Evolutionary conservation across 2,113 vertebrate genomes (phyloP).

Genomic region (Mobula hypostoma): DNA sequence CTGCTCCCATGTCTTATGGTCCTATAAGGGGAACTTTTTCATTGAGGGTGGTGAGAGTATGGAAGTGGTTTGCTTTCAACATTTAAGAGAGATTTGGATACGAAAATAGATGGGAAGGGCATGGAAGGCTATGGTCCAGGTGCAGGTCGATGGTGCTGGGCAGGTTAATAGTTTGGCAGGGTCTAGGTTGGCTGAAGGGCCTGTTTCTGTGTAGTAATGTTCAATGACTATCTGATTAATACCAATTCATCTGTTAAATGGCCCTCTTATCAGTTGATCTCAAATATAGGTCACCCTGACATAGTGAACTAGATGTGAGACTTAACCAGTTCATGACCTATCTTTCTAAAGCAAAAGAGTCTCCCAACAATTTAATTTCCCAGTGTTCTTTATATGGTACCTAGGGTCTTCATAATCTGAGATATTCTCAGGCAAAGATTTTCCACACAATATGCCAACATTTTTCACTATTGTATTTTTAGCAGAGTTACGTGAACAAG

Average conservation of each 20-base stretch:
- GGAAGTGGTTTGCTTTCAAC: too few species aligned
- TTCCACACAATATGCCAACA: not conserved
- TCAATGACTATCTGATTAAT: not conserved
- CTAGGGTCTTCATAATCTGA: not conserved
- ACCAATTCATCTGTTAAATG: not conserved
- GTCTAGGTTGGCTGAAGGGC: too few species aligned
- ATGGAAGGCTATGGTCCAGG: too few species aligned
- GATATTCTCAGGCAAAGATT: not conserved
- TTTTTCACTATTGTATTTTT: not conserved
- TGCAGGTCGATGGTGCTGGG: too few species aligned
- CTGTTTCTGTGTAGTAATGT: not conserved
- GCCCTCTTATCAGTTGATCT: not conserved
- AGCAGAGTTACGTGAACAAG: slow-evolving; percentile 7
- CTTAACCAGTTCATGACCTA: not conserved
- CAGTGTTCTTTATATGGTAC: not conserved
- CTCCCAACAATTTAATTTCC: not conserved
- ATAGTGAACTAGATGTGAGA: not conserved
- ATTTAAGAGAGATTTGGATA: too few species aligned
- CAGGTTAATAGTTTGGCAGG: too few species aligned
- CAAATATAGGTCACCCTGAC: not conserved
- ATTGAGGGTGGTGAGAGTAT: too few species aligned
- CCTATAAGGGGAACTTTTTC: too few species aligned
- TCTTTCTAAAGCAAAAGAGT: not conserved
- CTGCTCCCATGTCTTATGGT: too few species aligned
- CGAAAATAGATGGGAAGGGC: too few species aligned